phyloP scores from a whole-genome alignment of 2,888 invertebrate genomes.

The Noctua comes region DNA sequence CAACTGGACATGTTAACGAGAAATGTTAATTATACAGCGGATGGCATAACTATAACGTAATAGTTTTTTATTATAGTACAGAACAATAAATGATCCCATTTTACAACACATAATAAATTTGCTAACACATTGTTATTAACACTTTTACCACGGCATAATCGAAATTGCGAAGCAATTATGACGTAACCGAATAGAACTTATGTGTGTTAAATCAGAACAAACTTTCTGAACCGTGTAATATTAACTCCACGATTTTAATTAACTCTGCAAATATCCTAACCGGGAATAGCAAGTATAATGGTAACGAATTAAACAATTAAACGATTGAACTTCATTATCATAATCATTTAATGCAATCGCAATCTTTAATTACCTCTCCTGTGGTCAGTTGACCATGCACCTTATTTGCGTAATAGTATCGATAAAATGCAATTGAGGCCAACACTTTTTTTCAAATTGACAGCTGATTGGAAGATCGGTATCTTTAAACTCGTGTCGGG shows the following conservation, averaged over 20 bases:
- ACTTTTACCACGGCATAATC: conserved; percentile 58
- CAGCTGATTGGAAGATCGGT: conserved; percentile 79
- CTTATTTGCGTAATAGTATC: conserved; percentile 64
- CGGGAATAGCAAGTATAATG: conserved; percentile 42
- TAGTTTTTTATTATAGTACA: conserved; percentile 52
- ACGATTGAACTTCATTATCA: conserved; percentile 51
- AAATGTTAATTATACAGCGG: conserved; percentile 57
- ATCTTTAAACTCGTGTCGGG: conserved; percentile 68
- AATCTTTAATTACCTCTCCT: conserved; percentile 52
- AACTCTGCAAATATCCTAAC: conserved; percentile 46
- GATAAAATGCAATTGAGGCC: conserved; percentile 64
- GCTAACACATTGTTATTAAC: conserved; percentile 66
- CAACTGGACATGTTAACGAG: conserved; percentile 55
- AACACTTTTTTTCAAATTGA: conserved; percentile 67
- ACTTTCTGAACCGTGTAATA: conserved; percentile 49
- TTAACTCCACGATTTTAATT: conserved; percentile 59
- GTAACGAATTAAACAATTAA: conserved; percentile 39
- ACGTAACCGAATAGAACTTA: conserved; percentile 57
- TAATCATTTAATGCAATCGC: conserved; percentile 60
- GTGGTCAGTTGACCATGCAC: conserved; percentile 40
- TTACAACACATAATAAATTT: conserved; percentile 63
- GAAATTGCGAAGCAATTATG: conserved; percentile 63
- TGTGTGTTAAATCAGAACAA: conserved; percentile 48
- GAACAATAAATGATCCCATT: conserved; percentile 61
- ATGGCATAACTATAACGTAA: conserved; percentile 57